A percentile compares a stretch with the other conserved stretches of the same genome.
These are phyloP conservation scores for Acanthurus lineatus DNA, from an alignment of 2,797 vertebrate genomes.

Conservation along the genomic window DNA sequence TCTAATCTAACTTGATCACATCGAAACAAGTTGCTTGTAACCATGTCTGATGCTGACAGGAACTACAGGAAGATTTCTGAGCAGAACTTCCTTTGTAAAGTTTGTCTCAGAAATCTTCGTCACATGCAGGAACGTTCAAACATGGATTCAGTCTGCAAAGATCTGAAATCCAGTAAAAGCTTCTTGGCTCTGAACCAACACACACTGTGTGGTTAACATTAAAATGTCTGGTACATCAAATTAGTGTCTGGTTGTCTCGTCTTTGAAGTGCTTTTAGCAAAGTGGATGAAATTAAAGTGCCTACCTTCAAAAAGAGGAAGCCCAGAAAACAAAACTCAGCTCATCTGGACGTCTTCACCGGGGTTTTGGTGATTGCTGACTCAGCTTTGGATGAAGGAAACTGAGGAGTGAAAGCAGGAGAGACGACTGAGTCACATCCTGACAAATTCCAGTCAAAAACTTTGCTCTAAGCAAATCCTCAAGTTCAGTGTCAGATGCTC, in stretches of 20 bases:
- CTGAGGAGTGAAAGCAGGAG: no score
- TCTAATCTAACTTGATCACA: slow-evolving; percentile 15
- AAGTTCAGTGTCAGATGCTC: background rate
- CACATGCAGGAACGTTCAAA: background rate
- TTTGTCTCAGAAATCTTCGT: background rate
- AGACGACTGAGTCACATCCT: no score
- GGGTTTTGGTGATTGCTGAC: slow-evolving; percentile 16
- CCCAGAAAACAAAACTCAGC: background rate
- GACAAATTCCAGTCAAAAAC: background rate
- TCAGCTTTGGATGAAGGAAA: background rate
- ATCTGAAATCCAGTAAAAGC: slow-evolving; percentile 10
- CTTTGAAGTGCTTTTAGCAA: slow-evolving; percentile 12
- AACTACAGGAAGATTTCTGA: background rate
- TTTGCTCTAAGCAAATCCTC: background rate
- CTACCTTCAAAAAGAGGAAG: background rate
- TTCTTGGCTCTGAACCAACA: slow-evolving; percentile 2
- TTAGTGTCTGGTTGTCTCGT: background rate
- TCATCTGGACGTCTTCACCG: background rate
- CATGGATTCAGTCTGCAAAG: background rate
- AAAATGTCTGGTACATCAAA: slow-evolving; percentile 22
- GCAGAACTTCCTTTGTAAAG: background rate
- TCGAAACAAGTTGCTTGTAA: background rate
- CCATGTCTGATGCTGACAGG: background rate
- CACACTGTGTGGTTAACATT: background rate
- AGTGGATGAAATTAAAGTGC: slow-evolving; percentile 6